Evolutionary conservation across 1,140 invertebrate genomes (phyloP).

Genomic region (Drosophila pallidifrons): DNA sequence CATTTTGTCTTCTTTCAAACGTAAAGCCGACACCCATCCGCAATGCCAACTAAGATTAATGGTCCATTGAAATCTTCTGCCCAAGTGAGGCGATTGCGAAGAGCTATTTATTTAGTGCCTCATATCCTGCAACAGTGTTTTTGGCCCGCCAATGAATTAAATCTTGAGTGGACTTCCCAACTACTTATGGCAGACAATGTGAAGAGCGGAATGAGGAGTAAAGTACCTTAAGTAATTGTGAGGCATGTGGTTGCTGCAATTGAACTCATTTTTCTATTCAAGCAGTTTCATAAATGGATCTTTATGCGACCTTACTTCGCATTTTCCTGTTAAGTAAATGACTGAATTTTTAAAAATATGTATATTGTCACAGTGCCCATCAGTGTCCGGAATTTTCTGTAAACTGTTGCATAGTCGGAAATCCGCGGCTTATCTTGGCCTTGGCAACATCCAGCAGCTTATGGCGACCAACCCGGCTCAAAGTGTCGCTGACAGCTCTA

Average conservation of each 20-base stretch:
- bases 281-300: conserved; percentile 1
- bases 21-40: conserved; percentile 69
- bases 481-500: conserved; percentile 75
- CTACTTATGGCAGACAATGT: conserved; percentile 1
- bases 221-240: conserved; percentile 18
- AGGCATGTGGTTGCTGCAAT: not conserved
- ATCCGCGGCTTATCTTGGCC: conserved; percentile 30
- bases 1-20: conserved; percentile 69
- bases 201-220: not conserved
- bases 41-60: conserved; percentile 63
- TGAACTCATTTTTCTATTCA: too few species aligned
- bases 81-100: conserved; percentile 31
- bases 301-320: not conserved
- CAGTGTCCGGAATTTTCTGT: not conserved
- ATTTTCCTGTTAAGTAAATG: not conserved
- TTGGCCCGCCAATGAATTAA: conserved; percentile 42
- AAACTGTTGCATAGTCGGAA: conserved; percentile 26
- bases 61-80: conserved; percentile 59
- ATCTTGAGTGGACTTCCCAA: conserved; percentile 11
- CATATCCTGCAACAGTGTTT: conserved; percentile 53
- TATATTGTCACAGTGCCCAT: not conserved
- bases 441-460: conserved; percentile 18
- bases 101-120: conserved; percentile 72
- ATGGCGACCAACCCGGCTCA: conserved; percentile 57
- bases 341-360: conserved; percentile 1